Base-by-base conservation (phyloP, 2,113 vertebrate species). In the Rhagologus leucostigma region DNA sequence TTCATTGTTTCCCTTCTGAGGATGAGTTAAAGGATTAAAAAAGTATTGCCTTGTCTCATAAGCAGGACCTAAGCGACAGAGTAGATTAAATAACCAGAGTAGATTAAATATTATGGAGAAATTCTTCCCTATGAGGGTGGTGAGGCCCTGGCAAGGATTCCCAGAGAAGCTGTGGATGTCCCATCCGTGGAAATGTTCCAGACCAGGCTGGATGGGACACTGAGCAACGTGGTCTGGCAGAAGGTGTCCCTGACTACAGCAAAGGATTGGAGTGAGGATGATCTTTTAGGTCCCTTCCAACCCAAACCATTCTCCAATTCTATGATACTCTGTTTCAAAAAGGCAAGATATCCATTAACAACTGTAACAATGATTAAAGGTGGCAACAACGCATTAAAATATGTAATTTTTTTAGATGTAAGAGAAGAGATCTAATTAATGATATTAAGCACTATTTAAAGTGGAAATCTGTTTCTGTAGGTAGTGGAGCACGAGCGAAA, bases 341-440 rank as follows among this genome's bases (percentile, higher is more conserved):
- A 77, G 44, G 41, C 52, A n/a, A 12, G 60, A 42, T 56, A 46
- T 13, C 59, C n/a, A 1, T 56, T 82, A 90, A 35, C 39, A 84
- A 44, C 65, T 55, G 49, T 37, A 68, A 33, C 62, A 41, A 33
- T 35, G 53, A 97, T 92, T 80, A 89, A 93, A 89, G 35, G 17
- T 41, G 64, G 59, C 64, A 80, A 33, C 49, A 69, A 21, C 6
- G 23, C 46, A 64, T 65, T 91, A 41, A 77, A 95, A 93, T 90
- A 13, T 83, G 4, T 82, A 35, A 94, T 88, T 96, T 67, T 46
- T 74, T 94, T 67, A 81, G 52, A 76, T 95, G 90, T 83, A 78
- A 87, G 70, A 55, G 41, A 85, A 73, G 78, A 96, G 35, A 87
- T 95, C 74, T 94, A 89, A 94, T 96, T 92, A 94, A 84, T 81